Base-by-base conservation (phyloP, 2,797 vertebrate genomes). In the Smutsia gigantea region DNA sequence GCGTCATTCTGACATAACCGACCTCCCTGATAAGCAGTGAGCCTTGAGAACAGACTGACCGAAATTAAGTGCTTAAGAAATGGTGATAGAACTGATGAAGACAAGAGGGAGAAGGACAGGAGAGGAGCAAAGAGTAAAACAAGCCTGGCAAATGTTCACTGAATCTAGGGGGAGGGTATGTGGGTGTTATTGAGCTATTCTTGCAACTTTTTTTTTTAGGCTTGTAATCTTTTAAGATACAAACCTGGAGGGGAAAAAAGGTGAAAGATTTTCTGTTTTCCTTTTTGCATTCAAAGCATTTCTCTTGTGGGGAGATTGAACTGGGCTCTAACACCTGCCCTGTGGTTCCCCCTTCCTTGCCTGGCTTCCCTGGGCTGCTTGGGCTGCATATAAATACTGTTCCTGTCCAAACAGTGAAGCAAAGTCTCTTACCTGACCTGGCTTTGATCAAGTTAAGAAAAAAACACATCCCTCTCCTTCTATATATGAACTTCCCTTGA, bases 171-270 rank as follows among this genome's bases (percentile, higher is more conserved):
- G 21, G 55, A 14, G 53, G n/a, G 39, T 13, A 0, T n/a, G 14
- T 29, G 23, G n/a, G 3, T 84, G 17, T 53, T 82, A 57, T 51
- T 42, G 37, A 87, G 57, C 46, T 79, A 1, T 42, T 64, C 53
- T 64, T 87, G 39, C 21, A 87, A 27, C 17, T 57, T 69, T 85
- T 81, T 85, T 81, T 59, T 79, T 39, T 69, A 66, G 51, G 39
- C 74, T 81, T 81, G 53, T 64, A 63, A 77, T 69, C 53, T 92
- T 90, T 55, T 39, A 51, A 94, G 90, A 89, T 63, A 39, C 29
- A 83, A 42, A 71, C n/a, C 2, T 51, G 27, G 29, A 49, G 27
- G 18, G 61, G 27, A 8, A 4, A 18, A 17, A 59, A 72, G 18
- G n/a, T 42, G 34, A 42, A 27, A 63, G 31, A 25, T n/a, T 64